A percentile compares a stretch with the other conserved stretches of the same genome.
phyloP scores from a whole-genome alignment of 2,888 invertebrate genomes.

The Clusia tigrina region DNA sequence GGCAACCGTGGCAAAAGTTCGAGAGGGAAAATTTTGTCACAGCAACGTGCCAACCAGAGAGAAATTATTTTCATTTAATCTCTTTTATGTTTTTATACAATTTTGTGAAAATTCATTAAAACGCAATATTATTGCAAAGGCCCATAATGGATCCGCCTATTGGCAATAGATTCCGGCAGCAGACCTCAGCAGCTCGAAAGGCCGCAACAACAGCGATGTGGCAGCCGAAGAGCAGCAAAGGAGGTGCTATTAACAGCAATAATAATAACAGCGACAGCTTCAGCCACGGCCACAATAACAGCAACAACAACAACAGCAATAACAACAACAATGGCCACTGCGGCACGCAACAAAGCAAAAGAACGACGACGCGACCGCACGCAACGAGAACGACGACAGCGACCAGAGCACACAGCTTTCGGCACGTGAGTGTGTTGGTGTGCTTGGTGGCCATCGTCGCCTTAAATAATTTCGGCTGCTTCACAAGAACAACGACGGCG shows the following conservation, averaged over 20 bases:
- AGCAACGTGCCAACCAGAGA: too few relatives aligned
- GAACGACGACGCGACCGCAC: constrained; percentile 12
- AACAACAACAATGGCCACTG: constrained; percentile 12
- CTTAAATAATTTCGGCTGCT: constrained; percentile 54
- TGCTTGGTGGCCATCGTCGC: constrained; percentile 51
- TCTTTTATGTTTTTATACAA: constrained; percentile 1
- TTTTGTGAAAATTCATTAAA: constrained; percentile 11
- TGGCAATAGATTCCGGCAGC: constrained; percentile 61
- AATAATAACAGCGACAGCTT: constrained; percentile 11
- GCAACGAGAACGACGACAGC: too few relatives aligned
- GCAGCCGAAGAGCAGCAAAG: constrained; percentile 16
- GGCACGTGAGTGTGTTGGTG: constrained; percentile 49
- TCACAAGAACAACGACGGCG: constrained; percentile 46
- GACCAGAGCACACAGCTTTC: too few relatives aligned
- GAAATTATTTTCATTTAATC: too few relatives aligned
- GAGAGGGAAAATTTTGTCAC: background rate
- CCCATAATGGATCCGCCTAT: constrained; percentile 60
- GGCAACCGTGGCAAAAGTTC: too few relatives aligned
- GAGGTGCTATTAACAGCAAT: constrained; percentile 22
- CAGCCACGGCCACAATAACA: constrained; percentile 13
- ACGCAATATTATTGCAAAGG: constrained; percentile 16
- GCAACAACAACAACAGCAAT: background rate
- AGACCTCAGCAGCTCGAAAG: constrained; percentile 36
- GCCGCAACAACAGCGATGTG: constrained; percentile 7
- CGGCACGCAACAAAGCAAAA: constrained; percentile 18